A percentile compares a stretch with the other conserved stretches of the same genome.
phyloP scores from a whole-genome alignment of 2,888 invertebrate genomes.

The Cerastoderma edule region DNA sequence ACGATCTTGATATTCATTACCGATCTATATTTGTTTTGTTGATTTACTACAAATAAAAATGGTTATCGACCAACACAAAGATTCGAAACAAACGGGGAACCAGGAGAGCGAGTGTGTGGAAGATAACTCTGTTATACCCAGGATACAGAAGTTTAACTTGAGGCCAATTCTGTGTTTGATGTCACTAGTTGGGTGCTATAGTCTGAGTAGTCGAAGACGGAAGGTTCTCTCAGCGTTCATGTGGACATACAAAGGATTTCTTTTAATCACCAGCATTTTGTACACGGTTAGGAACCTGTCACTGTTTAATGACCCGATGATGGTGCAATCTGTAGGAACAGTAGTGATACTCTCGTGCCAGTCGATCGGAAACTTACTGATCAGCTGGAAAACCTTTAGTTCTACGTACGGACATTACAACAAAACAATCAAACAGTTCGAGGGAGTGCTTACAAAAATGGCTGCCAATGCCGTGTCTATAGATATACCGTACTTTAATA shows the following conservation, averaged over 20 bases:
- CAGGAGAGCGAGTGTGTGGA: too few relatives aligned
- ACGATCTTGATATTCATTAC: too few relatives aligned
- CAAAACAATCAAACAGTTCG: neutral
- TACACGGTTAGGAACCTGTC: neutral
- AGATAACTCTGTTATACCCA: neutral
- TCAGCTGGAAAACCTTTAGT: slow-evolving; percentile 9
- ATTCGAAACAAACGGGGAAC: neutral
- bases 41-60: too few relatives aligned
- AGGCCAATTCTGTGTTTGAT: neutral
- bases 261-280: neutral
- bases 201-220: neutral
- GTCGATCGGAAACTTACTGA: slow-evolving; percentile 7
- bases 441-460: neutral
- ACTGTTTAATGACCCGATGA: neutral
- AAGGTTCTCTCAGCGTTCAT: neutral
- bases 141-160: neutral
- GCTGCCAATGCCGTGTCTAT: neutral
- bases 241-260: slow-evolving; percentile 11
- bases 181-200: slow-evolving; percentile 11
- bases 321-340: neutral
- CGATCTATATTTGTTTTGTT: too few relatives aligned
- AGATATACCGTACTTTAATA: neutral
- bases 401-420: slow-evolving; percentile 1
- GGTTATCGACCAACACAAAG: neutral
- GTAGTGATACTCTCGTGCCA: neutral